A percentile compares a stretch with the other conserved stretches of the same genome.
Evolutionary conservation across 2,113 vertebrate species (phyloP).

Genomic region (Sebastes fasciatus): DNA sequence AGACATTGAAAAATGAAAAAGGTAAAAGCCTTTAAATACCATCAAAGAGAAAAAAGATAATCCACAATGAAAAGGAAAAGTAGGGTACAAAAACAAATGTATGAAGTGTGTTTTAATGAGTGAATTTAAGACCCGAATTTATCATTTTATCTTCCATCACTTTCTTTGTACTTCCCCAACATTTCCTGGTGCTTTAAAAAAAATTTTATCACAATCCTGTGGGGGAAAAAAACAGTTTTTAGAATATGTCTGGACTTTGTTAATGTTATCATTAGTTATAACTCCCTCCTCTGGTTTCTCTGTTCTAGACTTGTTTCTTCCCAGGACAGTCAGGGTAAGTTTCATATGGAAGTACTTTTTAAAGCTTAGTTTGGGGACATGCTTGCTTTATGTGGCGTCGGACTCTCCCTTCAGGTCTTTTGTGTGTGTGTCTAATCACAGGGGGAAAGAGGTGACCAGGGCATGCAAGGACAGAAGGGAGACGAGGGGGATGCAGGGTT

Average conservation of each 20-base stretch:
- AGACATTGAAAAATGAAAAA: not conserved
- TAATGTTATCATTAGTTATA: not conserved
- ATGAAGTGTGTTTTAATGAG: not conserved
- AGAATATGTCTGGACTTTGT: not conserved
- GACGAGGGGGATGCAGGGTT: conserved; percentile 87
- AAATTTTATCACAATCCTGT: no score
- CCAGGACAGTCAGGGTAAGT: conserved; percentile 69
- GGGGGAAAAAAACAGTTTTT: no score
- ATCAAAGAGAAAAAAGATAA: not conserved
- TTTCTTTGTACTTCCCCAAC: not conserved
- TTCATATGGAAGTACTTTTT: not conserved
- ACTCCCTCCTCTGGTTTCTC: conserved; percentile 7
- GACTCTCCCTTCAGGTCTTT: not conserved
- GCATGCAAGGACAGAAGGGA: conserved; percentile 87
- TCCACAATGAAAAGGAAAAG: not conserved
- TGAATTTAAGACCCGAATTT: not conserved
- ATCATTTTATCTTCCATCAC: not conserved
- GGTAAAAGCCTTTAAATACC: not conserved
- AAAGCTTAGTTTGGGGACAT: not conserved
- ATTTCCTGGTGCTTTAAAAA: not conserved
- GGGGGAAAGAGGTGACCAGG: conserved; percentile 82
- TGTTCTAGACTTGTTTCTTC: conserved; percentile 53
- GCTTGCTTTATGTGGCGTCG: not conserved
- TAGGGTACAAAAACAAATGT: not conserved
- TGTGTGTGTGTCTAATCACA: conserved; percentile 58